phyloP scores from a whole-genome alignment of 2,113 vertebrate species.

The Indicator maculatus region DNA sequence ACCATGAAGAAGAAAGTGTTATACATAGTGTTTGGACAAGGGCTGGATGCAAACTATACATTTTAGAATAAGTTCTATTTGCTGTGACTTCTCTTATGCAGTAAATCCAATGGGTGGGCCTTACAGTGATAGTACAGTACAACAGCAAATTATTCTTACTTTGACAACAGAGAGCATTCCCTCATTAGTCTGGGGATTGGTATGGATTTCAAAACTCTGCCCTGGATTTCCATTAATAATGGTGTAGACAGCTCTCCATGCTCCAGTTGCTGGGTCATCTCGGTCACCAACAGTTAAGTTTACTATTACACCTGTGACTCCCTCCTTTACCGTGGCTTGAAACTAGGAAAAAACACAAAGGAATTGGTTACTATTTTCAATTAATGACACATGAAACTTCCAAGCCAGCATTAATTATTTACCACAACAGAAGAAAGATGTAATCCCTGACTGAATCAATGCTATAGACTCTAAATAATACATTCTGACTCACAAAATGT shows the following conservation, averaged over 20 bases:
- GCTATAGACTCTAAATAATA: slow-evolving; percentile 23
- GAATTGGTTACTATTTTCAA: not conserved
- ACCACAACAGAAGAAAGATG: not conserved
- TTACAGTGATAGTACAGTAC: not conserved
- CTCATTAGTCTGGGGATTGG: slow-evolving; percentile 93
- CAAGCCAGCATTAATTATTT: slow-evolving; percentile 36
- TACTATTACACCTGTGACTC: slow-evolving; percentile 89
- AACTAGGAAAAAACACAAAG: slow-evolving; percentile 78
- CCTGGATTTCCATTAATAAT: slow-evolving; percentile 93
- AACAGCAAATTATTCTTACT: slow-evolving; percentile 71
- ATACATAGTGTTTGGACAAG: not conserved
- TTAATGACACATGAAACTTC: not conserved
- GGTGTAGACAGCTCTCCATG: slow-evolving; percentile 91
- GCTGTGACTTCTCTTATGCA: not conserved
- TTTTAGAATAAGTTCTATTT: not conserved
- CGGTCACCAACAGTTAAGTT: slow-evolving; percentile 93
- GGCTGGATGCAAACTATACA: not conserved
- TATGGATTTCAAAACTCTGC: slow-evolving; percentile 92
- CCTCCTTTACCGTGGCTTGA: slow-evolving; percentile 90
- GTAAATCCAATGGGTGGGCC: not conserved
- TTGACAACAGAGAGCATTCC: slow-evolving; percentile 96
- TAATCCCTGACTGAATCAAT: not conserved
- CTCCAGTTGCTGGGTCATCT: slow-evolving; percentile 90
- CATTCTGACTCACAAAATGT: slow-evolving; percentile 3
- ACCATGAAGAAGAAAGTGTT: not conserved